Conservation (phyloP, 2,113 vertebrate species). For the Podiceps cristatus region DNA sequence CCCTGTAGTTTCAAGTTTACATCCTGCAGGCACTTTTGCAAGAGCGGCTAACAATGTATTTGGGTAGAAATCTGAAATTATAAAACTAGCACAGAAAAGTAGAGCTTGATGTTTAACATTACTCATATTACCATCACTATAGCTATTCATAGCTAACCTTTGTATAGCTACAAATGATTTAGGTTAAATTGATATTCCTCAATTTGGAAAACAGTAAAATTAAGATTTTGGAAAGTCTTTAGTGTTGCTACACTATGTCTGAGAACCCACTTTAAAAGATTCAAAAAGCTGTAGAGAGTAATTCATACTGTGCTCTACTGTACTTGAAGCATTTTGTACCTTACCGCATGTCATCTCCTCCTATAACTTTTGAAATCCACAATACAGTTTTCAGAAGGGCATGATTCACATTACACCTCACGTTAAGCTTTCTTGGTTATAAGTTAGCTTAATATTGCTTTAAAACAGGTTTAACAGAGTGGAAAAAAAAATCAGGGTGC, state of each 20-base stretch:
- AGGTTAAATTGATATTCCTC: background rate
- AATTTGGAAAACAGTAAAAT: background rate
- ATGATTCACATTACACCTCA: background rate
- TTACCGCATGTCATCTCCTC: background rate
- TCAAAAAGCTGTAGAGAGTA: background rate
- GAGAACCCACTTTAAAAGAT: background rate
- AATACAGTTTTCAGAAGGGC: background rate
- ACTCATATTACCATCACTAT: background rate
- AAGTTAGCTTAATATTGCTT: background rate
- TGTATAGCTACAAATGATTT: background rate
- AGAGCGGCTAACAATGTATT: background rate
- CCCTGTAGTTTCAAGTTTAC: conserved; percentile 1
- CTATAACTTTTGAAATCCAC: background rate
- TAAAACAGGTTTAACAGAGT: background rate
- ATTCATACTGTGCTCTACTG: background rate
- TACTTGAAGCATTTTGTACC: background rate
- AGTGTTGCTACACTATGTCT: background rate
- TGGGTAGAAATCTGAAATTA: background rate
- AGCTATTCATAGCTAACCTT: background rate
- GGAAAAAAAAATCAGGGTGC: background rate
- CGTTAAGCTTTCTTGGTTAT: background rate
- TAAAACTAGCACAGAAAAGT: background rate
- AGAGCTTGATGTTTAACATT: background rate
- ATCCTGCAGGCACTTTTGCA: conserved; percentile 32
- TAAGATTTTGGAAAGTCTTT: background rate